These are phyloP conservation scores for Neogale vison DNA, from an alignment of 2,113 vertebrate species.

Conservation along the genomic window DNA sequence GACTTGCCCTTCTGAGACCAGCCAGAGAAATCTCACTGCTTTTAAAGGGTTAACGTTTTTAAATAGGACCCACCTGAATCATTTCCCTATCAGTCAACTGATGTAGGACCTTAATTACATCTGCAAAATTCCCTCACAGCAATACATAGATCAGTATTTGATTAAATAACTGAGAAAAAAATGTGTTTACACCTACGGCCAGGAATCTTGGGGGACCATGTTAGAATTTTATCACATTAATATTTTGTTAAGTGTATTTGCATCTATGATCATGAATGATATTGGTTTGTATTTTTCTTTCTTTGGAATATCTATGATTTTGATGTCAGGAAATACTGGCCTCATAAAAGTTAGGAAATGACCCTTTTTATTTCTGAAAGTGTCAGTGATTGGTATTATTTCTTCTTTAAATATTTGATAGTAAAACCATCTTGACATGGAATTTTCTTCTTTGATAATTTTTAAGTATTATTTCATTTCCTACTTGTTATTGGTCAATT, in stretches of 20 bases:
- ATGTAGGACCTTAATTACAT: slow-evolving; percentile 30
- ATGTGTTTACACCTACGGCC: background rate
- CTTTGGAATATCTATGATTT: background rate
- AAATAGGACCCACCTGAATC: background rate
- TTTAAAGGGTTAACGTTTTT: background rate
- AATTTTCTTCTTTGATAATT: background rate
- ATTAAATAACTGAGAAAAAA: slow-evolving; percentile 36
- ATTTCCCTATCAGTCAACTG: background rate
- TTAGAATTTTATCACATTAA: background rate
- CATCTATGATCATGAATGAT: slow-evolving; percentile 1
- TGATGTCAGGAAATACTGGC: background rate
- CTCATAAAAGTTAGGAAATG: background rate
- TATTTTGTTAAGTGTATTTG: slow-evolving; percentile 23
- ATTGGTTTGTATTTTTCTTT: background rate
- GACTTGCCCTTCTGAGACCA: slow-evolving; percentile 15
- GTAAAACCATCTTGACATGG: background rate
- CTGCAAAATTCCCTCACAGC: slow-evolving; percentile 5
- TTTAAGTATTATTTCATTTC: background rate
- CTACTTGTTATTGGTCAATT: background rate
- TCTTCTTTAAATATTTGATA: slow-evolving; percentile 1
- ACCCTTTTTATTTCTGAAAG: background rate
- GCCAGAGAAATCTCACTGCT: background rate
- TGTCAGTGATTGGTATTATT: background rate
- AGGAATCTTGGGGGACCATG: background rate
- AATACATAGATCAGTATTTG: slow-evolving; percentile 26